These are phyloP conservation scores for Pachycephala philippinensis DNA, from an alignment of 2,113 vertebrate genomes.

Conservation along the genomic window DNA sequence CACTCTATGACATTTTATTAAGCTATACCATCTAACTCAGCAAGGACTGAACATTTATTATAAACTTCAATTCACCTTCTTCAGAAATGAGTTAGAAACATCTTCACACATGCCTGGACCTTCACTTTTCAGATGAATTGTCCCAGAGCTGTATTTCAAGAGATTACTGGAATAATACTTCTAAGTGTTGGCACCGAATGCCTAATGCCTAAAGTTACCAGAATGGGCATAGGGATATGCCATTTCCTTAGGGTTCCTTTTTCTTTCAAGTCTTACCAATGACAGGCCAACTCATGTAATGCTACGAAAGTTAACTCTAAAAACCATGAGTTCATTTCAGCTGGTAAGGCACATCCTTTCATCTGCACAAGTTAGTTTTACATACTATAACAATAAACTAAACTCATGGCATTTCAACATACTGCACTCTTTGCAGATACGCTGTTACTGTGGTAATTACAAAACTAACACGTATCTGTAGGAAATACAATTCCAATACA, in stretches of 20 bases:
- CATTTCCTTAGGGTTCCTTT: background rate
- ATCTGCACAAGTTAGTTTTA: background rate
- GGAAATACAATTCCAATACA: background rate
- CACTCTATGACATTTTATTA: background rate
- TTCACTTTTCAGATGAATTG: background rate
- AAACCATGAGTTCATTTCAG: background rate
- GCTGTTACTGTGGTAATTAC: background rate
- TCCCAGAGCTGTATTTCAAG: background rate
- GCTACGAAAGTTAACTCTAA: background rate
- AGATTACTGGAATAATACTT: background rate
- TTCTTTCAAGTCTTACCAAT: background rate
- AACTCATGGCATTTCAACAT: background rate
- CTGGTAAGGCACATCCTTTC: background rate
- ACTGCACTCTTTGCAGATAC: background rate
- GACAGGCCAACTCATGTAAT: background rate
- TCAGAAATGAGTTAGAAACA: background rate
- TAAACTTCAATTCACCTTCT: background rate
- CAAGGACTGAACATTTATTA: background rate
- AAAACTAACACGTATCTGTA: background rate
- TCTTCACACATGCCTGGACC: background rate
- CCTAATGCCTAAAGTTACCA: background rate
- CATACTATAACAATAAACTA: background rate
- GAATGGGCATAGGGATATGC: background rate
- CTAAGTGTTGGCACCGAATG: background rate
- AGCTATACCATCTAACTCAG: background rate